A percentile compares a stretch with the other conserved stretches of the same genome.
Evolutionary conservation across 2,888 invertebrate genomes (phyloP).

Genomic region (Drosophila multiciliata): DNA sequence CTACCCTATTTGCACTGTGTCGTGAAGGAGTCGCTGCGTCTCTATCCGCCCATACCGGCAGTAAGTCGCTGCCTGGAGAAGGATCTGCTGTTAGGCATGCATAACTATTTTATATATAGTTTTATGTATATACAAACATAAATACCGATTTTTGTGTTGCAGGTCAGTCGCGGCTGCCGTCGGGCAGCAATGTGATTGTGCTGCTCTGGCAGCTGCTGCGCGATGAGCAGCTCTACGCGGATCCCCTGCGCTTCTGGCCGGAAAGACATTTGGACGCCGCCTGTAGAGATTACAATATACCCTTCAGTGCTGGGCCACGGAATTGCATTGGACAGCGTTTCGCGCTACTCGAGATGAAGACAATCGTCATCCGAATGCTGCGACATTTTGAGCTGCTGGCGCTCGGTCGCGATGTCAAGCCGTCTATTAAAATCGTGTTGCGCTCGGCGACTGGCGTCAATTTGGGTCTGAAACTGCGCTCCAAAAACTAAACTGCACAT

Average conservation of each 20-base stretch:
- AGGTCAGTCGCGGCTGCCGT: conserved; percentile 67
- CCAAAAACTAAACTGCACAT: not conserved
- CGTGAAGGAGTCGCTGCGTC: conserved; percentile 88
- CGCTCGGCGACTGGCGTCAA: conserved; percentile 81
- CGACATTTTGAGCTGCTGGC: conserved; percentile 78
- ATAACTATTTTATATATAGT: not conserved
- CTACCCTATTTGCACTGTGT: conserved; percentile 87
- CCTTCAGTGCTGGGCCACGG: conserved; percentile 86
- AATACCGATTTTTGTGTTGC: conserved; percentile 1
- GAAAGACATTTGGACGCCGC: conserved; percentile 71
- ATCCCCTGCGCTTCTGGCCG: conserved; percentile 79
- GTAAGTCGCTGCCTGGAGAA: conserved; percentile 87
- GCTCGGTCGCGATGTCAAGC: conserved; percentile 75
- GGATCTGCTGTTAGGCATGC: conserved; percentile 86
- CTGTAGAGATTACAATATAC: conserved; percentile 68
- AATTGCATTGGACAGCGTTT: conserved; percentile 85
- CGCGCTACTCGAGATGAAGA: conserved; percentile 81
- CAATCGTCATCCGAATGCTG: conserved; percentile 76
- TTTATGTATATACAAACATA: not conserved
- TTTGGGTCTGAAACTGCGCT: conserved; percentile 68
- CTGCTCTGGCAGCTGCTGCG: conserved; percentile 79
- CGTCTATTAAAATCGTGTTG: conserved; percentile 81
- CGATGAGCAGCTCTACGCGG: conserved; percentile 72
- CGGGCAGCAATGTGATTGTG: conserved; percentile 78
- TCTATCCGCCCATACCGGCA: conserved; percentile 89